Percentiles rank a stretch among this genome's conserved stretches.
These are phyloP conservation scores for Tenodera sinensis DNA, from an alignment of 2,888 invertebrate species.

Conservation along the genomic window DNA sequence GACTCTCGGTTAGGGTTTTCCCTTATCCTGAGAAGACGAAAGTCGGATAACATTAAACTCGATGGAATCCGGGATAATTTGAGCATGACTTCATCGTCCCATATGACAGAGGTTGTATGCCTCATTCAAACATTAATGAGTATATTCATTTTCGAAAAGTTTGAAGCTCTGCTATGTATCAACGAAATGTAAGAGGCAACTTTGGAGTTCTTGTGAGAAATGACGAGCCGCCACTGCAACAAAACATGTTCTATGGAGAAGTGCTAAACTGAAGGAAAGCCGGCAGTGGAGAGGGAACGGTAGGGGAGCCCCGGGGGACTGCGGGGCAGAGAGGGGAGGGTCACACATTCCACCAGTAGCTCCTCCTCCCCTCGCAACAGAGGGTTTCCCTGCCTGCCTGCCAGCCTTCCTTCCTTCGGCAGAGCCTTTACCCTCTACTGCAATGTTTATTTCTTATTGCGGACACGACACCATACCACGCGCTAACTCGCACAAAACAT, in stretches of 20 bases:
- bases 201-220: too few relatives aligned
- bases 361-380: conserved; percentile 6
- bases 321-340: conserved; percentile 19
- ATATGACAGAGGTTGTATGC: too few relatives aligned
- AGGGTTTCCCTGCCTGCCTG: not conserved
- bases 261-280: conserved; percentile 7
- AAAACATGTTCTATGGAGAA: not conserved
- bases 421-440: not conserved
- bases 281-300: not conserved
- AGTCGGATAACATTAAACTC: too few relatives aligned
- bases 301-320: conserved; percentile 21
- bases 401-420: too few relatives aligned
- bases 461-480: not conserved
- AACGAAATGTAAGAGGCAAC: too few relatives aligned
- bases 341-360: conserved; percentile 29
- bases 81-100: too few relatives aligned
- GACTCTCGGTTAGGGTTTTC: too few relatives aligned
- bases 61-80: too few relatives aligned
- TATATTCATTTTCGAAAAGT: too few relatives aligned
- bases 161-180: too few relatives aligned
- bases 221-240: not conserved
- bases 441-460: not conserved
- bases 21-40: too few relatives aligned
- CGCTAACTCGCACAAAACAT: not conserved
- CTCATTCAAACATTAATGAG: too few relatives aligned